Base-by-base conservation (phyloP, 2,113 vertebrate genomes). In the Hassar affinis region DNA sequence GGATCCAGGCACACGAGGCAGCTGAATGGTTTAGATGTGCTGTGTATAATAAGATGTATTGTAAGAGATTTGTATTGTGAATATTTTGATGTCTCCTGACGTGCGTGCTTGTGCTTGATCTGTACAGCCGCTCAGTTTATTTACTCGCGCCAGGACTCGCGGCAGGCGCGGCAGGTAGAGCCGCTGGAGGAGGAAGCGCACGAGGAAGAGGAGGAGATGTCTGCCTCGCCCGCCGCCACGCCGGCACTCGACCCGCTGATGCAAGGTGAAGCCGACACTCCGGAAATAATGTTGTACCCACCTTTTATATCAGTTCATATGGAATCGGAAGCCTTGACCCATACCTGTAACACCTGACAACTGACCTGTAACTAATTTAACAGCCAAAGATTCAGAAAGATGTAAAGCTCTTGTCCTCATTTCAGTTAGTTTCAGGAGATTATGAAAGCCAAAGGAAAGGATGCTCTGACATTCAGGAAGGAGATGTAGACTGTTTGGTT, bases 71-170 rank as follows among this genome's bases (percentile, higher is more conserved):
- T 6, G 7, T 57, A 33, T 33, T 64, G 61, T 33, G 30, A 15
- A 4, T 30, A n/a, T 61, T 61, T n/a, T 14, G 1, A 30, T 5
- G 30, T n/a, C 0, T 5, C 7, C 1, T 27, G 17, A 42, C 6
- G 33, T 22, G 14, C 30, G 3, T 22, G 30, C 2, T 8, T 25
- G 17, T 76, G 74, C 20, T 77, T 38, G 27, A 12, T 77, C 81
- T 91, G 86, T n/a, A 18, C 87, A 99, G 98, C 97, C 87, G 98
- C 98, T 92, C 96, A 99, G 42, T 99, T 99, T 91, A 99, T 99
- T 90, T 99, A 99, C 90, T 99, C 98, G 5, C 95, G 94, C 83
- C 95, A 94, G 89, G 96, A 97, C 78, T 86, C 86, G 78, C 95
- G 94, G 71, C 95, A 95, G 81, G 77, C 89, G 66, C 89, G 93